phyloP scores from a whole-genome alignment of 2,888 invertebrate species.

The Nephrotoma guestfalica region DNA sequence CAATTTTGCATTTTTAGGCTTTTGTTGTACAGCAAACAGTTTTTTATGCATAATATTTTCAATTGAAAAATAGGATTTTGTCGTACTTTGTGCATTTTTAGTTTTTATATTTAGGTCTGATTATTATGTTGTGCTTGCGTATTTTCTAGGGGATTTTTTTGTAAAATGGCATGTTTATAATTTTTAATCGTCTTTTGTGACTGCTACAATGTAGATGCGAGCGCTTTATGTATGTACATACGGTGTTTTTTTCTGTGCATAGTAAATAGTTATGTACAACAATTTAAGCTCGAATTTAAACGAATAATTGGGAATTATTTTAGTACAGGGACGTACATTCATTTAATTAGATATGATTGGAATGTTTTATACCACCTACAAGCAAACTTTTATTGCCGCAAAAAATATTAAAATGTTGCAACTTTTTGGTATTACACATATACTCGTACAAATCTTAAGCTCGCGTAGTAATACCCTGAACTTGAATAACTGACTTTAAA shows the following conservation, averaged over 20 bases:
- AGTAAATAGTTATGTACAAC: background rate
- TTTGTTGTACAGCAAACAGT: background rate
- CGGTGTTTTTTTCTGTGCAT: no score
- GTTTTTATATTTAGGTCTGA: background rate
- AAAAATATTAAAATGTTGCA: background rate
- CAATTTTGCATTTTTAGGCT: background rate
- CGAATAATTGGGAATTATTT: background rate
- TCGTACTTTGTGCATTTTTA: background rate
- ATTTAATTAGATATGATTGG: background rate
- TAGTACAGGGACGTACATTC: background rate
- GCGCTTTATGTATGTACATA: background rate
- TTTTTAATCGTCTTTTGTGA: background rate
- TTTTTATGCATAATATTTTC: background rate
- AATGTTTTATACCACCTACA: background rate
- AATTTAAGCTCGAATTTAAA: background rate
- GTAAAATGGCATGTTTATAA: background rate
- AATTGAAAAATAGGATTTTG: background rate
- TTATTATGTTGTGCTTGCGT: background rate
- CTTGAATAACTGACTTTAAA: background rate
- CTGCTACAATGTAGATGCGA: background rate
- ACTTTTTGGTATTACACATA: background rate
- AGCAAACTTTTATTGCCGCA: background rate
- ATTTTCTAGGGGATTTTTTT: background rate
- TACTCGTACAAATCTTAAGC: background rate
- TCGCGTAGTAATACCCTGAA: background rate